Base-by-base conservation (phyloP, 2,888 invertebrate genomes). In the Amiota mariae region DNA sequence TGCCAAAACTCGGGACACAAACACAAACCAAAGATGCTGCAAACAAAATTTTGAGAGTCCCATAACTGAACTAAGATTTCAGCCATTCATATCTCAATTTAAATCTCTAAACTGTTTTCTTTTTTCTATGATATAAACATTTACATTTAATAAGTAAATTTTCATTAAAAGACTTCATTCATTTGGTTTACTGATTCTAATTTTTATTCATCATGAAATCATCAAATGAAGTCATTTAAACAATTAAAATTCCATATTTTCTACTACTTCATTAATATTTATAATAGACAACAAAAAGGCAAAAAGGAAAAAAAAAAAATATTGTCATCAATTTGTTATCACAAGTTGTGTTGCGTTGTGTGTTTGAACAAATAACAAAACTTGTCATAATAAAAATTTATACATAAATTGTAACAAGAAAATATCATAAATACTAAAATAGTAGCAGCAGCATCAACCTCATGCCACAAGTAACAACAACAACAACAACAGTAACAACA, bases 301-400 rank as follows among this genome's bases (percentile, higher is more conserved):
- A 13, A 64, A 36, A 36, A 46, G 8, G 8, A 49, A 47, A 1
- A 54, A 24, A 51, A 48, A 61, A 64, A 49, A 8, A 56, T 57
- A 63, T 71, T 72, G 72, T 70, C 72, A 73, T 72, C 72, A 76
- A 76, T 76, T 76, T 76, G 75, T 70, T 76, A 76, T 73, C 73
- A 10, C 46, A 76, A 73, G 71, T 75, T 75, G 75, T 73, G 36
- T 36, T 36, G 36, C 36, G 6, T 36, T 36, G 36, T 36, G 36
- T 36, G 36, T 36, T 2, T 6, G 6, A 72, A 49, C 71, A 63
- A 13, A 54, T 15, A 54, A 54, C 59, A 18, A n/a, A 66, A 76
- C 72, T 76, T 73, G 75, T 76, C 75, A 75, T 75, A 73, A 75
- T 75, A 75, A 71, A 73, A 72, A 76, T 72, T 54, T 72, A 76